These are phyloP conservation scores for Marisa cornuarietis DNA, from an alignment of 1,140 invertebrate species.

Conservation along the genomic window DNA sequence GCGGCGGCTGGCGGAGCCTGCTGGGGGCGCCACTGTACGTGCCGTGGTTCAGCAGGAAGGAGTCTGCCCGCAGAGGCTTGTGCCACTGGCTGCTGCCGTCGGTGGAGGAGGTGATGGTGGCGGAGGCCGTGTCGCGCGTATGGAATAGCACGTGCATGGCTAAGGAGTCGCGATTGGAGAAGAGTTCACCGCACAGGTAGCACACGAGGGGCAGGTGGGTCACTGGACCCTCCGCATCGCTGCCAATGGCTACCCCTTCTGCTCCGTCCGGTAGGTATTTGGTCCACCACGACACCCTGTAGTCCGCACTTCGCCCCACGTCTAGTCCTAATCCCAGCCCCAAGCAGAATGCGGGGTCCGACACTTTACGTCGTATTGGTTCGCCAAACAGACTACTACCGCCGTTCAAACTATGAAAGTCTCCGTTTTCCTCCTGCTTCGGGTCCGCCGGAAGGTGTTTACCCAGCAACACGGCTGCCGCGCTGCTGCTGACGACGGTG, in stretches of 20 bases:
- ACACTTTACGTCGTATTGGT: neutral
- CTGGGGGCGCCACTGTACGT: neutral
- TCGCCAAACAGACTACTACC: slow-evolving; percentile 14
- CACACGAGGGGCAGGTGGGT: slow-evolving; percentile 26
- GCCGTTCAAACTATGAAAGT: slow-evolving; percentile 3
- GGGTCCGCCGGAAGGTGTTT: neutral
- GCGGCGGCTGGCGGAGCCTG: neutral
- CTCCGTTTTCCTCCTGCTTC: neutral
- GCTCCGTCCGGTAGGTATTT: slow-evolving; percentile 18
- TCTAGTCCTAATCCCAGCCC: neutral
- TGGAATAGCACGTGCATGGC: slow-evolving; percentile 57
- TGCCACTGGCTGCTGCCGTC: too few species aligned
- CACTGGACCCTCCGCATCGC: neutral
- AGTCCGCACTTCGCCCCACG: neutral
- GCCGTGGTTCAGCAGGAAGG: neutral
- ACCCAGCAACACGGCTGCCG: neutral
- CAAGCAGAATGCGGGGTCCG: neutral
- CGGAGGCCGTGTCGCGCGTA: slow-evolving; percentile 24
- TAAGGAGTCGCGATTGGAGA: slow-evolving; percentile 46
- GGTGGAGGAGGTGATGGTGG: too few species aligned
- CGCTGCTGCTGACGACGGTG: neutral
- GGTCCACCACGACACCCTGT: slow-evolving; percentile 13
- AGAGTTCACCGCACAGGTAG: slow-evolving; percentile 41
- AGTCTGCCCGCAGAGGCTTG: neutral
- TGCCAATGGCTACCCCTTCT: neutral